Evolutionary conservation across 2,888 invertebrate species (phyloP).

Genomic region (Drosophila prolongata): DNA sequence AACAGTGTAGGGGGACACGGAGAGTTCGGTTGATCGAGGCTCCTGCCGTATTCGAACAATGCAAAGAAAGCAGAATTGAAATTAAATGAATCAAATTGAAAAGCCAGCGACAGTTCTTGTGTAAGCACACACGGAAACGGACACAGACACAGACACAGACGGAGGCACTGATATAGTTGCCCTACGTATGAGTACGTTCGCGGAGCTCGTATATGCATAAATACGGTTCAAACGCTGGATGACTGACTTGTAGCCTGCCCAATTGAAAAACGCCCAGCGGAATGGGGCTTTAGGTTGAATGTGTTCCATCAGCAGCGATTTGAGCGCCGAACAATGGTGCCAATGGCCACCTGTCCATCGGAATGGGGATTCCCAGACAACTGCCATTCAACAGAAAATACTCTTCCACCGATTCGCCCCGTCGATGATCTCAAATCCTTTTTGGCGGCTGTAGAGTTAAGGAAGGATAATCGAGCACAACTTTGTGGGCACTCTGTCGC

Average conservation of each 20-base stretch:
- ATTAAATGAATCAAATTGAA: constrained; percentile 72
- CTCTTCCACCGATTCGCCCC: not conserved
- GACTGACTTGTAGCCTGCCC: constrained; percentile 74
- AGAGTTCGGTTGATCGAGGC: constrained; percentile 28
- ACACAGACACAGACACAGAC: constrained; percentile 1
- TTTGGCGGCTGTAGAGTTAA: too few relatives aligned
- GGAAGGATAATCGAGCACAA: too few relatives aligned
- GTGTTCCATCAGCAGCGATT: constrained; percentile 61
- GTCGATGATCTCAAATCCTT: not conserved
- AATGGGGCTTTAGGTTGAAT: constrained; percentile 41
- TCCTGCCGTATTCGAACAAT: constrained; percentile 36
- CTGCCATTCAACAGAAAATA: not conserved
- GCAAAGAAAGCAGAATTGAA: constrained; percentile 52
- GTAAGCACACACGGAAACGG: constrained; percentile 25
- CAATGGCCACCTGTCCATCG: constrained; percentile 7
- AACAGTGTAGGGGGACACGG: not conserved
- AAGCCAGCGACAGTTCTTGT: constrained; percentile 61
- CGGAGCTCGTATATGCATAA: constrained; percentile 15
- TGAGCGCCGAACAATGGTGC: constrained; percentile 64
- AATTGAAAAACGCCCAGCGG: constrained; percentile 40
- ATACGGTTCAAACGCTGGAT: constrained; percentile 40
- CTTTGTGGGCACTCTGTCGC: not conserved
- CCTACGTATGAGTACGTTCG: constrained; percentile 2
- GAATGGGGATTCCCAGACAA: too few relatives aligned
- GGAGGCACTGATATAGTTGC: not conserved